Evolutionary conservation across 2,888 invertebrate species (phyloP).

Genomic region (Harpagoxenus sublaevis): DNA sequence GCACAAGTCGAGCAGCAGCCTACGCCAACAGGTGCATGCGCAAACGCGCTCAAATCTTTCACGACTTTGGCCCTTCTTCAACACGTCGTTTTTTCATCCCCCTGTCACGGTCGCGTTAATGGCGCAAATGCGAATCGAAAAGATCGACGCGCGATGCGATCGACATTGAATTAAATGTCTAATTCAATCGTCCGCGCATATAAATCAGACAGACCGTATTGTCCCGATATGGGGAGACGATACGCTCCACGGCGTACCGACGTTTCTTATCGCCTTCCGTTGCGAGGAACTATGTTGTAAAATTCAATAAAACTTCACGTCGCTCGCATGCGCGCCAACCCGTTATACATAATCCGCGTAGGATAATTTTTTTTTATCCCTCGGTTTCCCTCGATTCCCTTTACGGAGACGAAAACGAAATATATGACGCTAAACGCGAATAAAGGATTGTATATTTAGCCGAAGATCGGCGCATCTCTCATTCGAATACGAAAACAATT

Average conservation of each 20-base stretch:
- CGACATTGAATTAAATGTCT: neutral
- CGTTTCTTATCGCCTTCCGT: conserved; percentile 32
- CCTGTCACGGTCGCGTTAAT: neutral
- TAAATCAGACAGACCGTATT: neutral
- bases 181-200: neutral
- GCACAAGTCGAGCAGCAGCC: conserved; percentile 41
- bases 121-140: neutral
- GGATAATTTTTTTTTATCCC: conserved; percentile 40
- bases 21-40: conserved; percentile 80
- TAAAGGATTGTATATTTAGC: neutral
- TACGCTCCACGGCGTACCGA: conserved; percentile 1
- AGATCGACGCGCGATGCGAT: neutral
- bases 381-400: neutral
- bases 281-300: conserved; percentile 39
- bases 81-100: neutral
- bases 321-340: conserved; percentile 52
- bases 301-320: conserved; percentile 55
- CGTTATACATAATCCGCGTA: conserved; percentile 50
- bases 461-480: neutral
- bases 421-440: conserved; percentile 7
- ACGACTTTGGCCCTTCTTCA: conserved; percentile 27
- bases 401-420: neutral
- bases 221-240: neutral
- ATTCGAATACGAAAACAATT: neutral
- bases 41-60: conserved; percentile 64